Evolutionary conservation across 1,140 invertebrate species (phyloP).

Genomic region (Antheraea pernyi): DNA sequence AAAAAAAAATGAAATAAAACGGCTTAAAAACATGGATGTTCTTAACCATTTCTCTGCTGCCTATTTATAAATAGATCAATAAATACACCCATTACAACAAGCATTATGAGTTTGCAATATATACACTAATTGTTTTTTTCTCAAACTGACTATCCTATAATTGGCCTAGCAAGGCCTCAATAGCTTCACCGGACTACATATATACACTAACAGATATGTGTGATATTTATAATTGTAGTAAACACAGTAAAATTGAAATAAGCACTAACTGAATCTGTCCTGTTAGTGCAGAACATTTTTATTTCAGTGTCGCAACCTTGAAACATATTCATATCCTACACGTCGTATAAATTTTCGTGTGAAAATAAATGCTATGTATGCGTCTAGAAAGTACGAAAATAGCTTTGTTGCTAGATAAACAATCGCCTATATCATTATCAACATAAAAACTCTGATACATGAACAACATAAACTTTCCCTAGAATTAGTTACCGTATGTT

Average conservation of each 20-base stretch:
- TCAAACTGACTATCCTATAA: no score
- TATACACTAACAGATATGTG: no score
- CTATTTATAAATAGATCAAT: no score
- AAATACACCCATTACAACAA: no score
- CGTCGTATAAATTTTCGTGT: background rate
- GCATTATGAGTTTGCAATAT: no score
- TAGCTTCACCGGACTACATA: no score
- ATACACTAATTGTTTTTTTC: no score
- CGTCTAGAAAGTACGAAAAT: slow-evolving; percentile 2
- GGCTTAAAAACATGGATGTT: no score
- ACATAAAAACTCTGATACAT: background rate
- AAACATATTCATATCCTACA: background rate
- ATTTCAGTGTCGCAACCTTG: background rate
- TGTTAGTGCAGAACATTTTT: background rate
- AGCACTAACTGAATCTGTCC: background rate
- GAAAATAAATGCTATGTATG: background rate
- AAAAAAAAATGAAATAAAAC: no score
- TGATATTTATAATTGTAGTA: background rate
- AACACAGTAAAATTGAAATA: background rate
- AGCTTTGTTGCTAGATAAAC: background rate
- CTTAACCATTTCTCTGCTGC: no score
- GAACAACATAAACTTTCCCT: slow-evolving; percentile 44
- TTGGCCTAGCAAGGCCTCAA: no score
- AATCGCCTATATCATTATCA: background rate
- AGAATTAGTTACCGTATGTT: slow-evolving; percentile 27